A percentile compares a stretch with the other conserved stretches of the same genome.
These are phyloP conservation scores for Eulemur coronatus DNA, from an alignment of 2,797 vertebrate species.

Conservation along the genomic window DNA sequence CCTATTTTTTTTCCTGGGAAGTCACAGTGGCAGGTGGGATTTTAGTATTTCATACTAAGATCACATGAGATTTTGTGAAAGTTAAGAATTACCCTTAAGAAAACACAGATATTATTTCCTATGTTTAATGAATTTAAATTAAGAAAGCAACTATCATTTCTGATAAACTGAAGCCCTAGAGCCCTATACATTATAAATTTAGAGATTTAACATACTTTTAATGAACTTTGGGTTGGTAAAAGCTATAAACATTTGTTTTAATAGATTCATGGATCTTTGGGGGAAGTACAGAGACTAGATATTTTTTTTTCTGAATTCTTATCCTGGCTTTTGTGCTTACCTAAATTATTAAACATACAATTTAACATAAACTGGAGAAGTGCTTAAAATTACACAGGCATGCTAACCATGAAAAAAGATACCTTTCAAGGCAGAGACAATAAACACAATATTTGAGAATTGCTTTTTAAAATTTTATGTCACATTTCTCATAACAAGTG, in stretches of 20 bases:
- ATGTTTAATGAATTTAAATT: slow-evolving; percentile 5
- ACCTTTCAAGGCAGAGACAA: slow-evolving; percentile 41
- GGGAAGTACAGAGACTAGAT: background rate
- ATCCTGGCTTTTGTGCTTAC: slow-evolving; percentile 17
- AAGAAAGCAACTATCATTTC: background rate
- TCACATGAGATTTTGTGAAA: background rate
- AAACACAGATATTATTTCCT: background rate
- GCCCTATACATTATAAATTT: background rate
- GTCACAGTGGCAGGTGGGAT: background rate
- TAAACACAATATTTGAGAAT: slow-evolving; percentile 62
- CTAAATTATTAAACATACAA: slow-evolving; percentile 69
- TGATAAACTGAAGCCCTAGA: background rate
- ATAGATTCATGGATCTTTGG: slow-evolving; percentile 47
- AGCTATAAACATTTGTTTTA: slow-evolving; percentile 48
- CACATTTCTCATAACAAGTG: slow-evolving; percentile 61
- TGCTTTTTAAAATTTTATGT: slow-evolving; percentile 70
- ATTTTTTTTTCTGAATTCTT: slow-evolving; percentile 54
- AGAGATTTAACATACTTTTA: background rate
- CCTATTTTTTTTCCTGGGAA: background rate
- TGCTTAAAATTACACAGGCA: slow-evolving; percentile 63
- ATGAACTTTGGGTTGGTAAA: background rate
- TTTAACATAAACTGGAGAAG: slow-evolving; percentile 49
- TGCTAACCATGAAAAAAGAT: slow-evolving; percentile 61
- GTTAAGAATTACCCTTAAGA: background rate
- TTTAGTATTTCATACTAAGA: background rate